Evolutionary conservation across 2,888 invertebrate species (phyloP).

Genomic region (Clanis bilineata): DNA sequence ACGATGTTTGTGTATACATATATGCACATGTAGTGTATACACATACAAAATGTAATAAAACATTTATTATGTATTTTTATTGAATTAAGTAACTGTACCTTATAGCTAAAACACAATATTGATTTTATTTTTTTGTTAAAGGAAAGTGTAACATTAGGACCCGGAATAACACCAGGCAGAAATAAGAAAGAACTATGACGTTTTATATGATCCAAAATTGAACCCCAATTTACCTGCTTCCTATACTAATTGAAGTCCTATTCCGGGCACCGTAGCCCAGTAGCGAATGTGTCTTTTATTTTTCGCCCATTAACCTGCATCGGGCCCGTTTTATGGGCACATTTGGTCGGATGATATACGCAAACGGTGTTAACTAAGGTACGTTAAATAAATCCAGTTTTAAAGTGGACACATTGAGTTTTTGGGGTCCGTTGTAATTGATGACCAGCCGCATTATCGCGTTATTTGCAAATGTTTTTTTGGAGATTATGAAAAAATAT

Average conservation of each 20-base stretch:
- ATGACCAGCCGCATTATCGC: neutral
- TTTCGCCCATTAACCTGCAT: slow-evolving; percentile 39
- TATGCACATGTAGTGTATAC: too few relatives aligned
- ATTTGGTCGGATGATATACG: slow-evolving; percentile 40
- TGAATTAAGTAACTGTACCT: too few relatives aligned
- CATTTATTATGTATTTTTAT: too few relatives aligned
- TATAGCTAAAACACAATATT: too few relatives aligned
- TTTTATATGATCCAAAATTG: too few relatives aligned
- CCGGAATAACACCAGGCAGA: too few relatives aligned
- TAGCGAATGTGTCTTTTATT: slow-evolving; percentile 49
- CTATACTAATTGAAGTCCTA: neutral
- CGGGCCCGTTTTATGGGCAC: slow-evolving; percentile 37
- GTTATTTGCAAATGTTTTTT: slow-evolving; percentile 2
- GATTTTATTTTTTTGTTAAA: too few relatives aligned
- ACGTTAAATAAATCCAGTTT: slow-evolving; percentile 32
- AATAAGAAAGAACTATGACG: too few relatives aligned
- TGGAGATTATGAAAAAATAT: neutral
- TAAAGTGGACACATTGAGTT: slow-evolving; percentile 23
- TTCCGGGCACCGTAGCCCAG: slow-evolving; percentile 34
- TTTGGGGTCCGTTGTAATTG: slow-evolving; percentile 31
- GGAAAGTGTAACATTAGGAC: too few relatives aligned
- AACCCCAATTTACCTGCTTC: neutral
- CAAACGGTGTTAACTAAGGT: slow-evolving; percentile 36
- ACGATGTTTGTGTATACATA: too few relatives aligned
- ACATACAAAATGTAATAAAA: too few relatives aligned